Conservation (phyloP, 2,797 vertebrate genomes). For the Ispidina lecontei region DNA sequence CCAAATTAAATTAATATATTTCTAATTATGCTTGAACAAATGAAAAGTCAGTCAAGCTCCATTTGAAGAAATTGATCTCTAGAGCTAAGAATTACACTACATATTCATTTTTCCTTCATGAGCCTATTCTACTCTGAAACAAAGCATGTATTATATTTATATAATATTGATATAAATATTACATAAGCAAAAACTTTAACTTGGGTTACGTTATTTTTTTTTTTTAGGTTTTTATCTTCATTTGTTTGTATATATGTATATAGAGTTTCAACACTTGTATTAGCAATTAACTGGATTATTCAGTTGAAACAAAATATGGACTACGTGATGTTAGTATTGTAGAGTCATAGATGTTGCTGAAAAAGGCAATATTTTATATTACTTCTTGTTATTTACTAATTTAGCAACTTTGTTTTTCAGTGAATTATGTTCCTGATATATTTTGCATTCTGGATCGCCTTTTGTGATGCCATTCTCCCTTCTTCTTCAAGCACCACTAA, state of each 20-base stretch:
- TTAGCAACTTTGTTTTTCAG: slow-evolving; percentile 3
- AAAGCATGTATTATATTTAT: not conserved
- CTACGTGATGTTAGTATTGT: not conserved
- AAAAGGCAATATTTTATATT: not conserved
- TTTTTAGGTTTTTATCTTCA: fast-evolving
- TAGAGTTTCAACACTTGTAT: not conserved
- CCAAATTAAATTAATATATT: not conserved
- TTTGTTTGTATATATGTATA: not conserved
- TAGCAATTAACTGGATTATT: not conserved
- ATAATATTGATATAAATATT: too few species aligned
- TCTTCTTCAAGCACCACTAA: slow-evolving; percentile 41
- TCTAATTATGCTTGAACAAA: not conserved
- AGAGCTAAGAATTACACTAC: not conserved
- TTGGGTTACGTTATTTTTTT: not conserved
- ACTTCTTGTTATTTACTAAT: not conserved
- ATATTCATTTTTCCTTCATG: not conserved
- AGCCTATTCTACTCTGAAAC: not conserved
- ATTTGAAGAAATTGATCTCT: not conserved
- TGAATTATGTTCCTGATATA: not conserved
- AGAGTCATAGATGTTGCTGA: not conserved
- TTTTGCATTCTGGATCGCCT: not conserved
- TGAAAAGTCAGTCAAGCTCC: not conserved
- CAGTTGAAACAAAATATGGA: not conserved
- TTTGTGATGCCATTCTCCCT: not conserved
- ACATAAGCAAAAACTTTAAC: too few species aligned